Conservation (phyloP, 2,888 invertebrate species). For the Acronicta psi region DNA sequence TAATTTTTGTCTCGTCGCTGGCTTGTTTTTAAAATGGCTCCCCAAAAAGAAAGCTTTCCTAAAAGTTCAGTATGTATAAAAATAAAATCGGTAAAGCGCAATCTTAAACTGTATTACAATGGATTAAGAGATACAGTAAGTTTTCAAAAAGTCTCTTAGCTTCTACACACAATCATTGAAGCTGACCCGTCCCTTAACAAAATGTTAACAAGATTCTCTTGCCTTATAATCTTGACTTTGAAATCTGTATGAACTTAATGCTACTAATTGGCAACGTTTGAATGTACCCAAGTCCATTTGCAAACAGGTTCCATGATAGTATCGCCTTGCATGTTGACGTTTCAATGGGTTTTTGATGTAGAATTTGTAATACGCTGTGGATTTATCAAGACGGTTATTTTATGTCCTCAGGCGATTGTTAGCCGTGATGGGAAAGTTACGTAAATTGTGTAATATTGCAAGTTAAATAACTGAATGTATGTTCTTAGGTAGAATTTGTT, state of each 20-base stretch:
- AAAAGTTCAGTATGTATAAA: too few species aligned
- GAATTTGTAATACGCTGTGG: conserved; percentile 38
- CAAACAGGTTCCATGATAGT: conserved; percentile 55
- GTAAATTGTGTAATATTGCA: conserved; percentile 35
- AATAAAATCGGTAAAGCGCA: too few species aligned
- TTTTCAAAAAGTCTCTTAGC: background rate
- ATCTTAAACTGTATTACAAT: too few species aligned
- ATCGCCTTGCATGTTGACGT: conserved; percentile 50
- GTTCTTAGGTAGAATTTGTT: conserved; percentile 16
- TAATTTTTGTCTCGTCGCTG: too few species aligned
- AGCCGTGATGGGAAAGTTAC: conserved; percentile 41
- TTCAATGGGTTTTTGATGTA: conserved; percentile 44
- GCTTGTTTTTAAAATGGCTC: too few species aligned
- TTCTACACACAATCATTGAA: background rate
- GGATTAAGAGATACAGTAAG: too few species aligned
- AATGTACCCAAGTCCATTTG: conserved; percentile 45
- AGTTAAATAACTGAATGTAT: conserved; percentile 23
- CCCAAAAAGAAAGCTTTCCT: too few species aligned
- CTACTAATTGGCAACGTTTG: conserved; percentile 57
- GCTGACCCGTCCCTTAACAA: conserved; percentile 3
- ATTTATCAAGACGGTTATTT: conserved; percentile 27
- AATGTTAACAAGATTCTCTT: conserved; percentile 28
- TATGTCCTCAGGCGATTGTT: conserved; percentile 38
- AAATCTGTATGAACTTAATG: conserved; percentile 52
- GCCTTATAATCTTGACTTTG: conserved; percentile 59